phyloP scores from a whole-genome alignment of 2,797 vertebrate genomes.

The Sphenopsis melanotis region DNA sequence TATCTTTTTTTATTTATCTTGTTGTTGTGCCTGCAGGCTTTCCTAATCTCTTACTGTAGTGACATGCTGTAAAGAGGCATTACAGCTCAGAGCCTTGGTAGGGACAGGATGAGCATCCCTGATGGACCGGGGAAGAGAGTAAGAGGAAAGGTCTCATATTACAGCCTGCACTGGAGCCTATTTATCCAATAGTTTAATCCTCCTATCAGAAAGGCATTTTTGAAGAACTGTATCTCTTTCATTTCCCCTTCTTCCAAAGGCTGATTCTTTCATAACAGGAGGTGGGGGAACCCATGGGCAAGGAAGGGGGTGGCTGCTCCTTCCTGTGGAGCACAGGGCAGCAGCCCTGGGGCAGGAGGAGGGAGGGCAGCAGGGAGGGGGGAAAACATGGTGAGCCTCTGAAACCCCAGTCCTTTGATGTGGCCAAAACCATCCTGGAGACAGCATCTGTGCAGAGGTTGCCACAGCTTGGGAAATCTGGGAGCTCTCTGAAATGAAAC shows the following conservation, averaged over 20 bases:
- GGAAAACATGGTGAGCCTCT: fast-evolving
- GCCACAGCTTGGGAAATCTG: neutral
- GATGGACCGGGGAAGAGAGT: neutral
- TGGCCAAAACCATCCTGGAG: neutral
- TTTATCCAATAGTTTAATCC: neutral
- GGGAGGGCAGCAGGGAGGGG: fast-evolving
- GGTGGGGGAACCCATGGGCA: neutral
- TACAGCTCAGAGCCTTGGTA: neutral
- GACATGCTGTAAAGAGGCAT: neutral
- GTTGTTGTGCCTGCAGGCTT: neutral
- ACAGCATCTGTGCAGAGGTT: neutral
- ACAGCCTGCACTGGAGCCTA: neutral
- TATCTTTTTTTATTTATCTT: neutral
- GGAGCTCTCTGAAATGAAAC: neutral
- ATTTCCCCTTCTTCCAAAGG: neutral
- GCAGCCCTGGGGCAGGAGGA: fast-evolving
- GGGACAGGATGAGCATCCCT: neutral
- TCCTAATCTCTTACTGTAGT: neutral
- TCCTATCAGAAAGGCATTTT: neutral
- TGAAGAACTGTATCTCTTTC: neutral
- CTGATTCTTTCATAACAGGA: neutral
- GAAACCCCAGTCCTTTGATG: neutral
- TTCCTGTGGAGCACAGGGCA: neutral
- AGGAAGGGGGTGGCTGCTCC: neutral
- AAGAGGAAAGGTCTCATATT: neutral